phyloP scores from a whole-genome alignment of 1,140 invertebrate species.

The Heliconius hewitsoni region DNA sequence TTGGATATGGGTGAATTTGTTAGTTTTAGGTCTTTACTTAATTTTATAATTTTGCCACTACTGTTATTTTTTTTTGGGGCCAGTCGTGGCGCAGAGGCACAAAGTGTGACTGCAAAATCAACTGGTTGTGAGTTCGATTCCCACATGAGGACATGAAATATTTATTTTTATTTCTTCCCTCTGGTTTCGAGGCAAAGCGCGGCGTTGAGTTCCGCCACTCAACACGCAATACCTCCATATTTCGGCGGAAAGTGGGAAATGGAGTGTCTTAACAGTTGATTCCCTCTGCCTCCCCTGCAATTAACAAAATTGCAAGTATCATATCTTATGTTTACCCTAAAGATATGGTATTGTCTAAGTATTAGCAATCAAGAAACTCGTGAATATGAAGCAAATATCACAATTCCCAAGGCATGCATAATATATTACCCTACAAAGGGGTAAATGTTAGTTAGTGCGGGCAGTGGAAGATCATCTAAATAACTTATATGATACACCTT shows the following conservation, averaged over 20 bases:
- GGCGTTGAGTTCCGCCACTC: too few species aligned
- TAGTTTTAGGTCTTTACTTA: not conserved
- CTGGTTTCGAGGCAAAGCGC: too few species aligned
- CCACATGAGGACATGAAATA: too few species aligned
- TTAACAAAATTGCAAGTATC: not conserved
- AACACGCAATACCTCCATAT: too few species aligned
- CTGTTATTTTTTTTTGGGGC: not conserved
- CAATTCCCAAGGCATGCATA: not conserved
- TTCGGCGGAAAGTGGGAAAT: too few species aligned
- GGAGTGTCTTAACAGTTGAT: too few species aligned
- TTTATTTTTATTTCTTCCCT: too few species aligned
- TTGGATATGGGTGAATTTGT: not conserved
- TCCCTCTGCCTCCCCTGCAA: not conserved
- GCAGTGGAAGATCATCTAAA: conserved; percentile 12
- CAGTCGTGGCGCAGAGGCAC: too few species aligned
- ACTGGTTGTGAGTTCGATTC: too few species aligned
- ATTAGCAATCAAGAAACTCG: conserved; percentile 8
- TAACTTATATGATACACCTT: conserved; percentile 14
- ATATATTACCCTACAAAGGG: not conserved
- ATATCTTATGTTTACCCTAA: not conserved
- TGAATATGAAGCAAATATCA: conserved; percentile 8
- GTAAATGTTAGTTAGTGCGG: conserved; percentile 8
- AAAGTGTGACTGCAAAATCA: too few species aligned
- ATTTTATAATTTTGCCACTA: not conserved
- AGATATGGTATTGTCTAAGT: not conserved